Conservation (phyloP, 1,140 invertebrate genomes). For the Drosophila cardini region DNA sequence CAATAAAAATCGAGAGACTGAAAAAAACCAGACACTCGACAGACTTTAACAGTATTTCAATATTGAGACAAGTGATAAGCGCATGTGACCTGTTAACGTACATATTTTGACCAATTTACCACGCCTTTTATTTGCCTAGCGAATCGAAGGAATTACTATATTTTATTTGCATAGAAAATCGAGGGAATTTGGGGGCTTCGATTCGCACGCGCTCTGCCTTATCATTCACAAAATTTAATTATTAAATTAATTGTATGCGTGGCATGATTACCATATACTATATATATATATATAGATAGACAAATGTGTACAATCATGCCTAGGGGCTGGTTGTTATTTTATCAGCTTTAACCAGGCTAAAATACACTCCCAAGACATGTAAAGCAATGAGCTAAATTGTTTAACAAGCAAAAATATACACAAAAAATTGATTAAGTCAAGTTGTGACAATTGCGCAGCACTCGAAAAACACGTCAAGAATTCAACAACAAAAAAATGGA, state of each 20-base stretch:
- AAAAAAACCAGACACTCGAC: slow-evolving; percentile 4
- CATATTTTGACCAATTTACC: slow-evolving; percentile 9
- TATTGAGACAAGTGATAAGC: slow-evolving; percentile 41
- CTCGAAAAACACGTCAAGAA: slow-evolving; percentile 15
- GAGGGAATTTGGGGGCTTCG: slow-evolving; percentile 4
- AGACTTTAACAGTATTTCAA: slow-evolving; percentile 4
- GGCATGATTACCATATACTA: slow-evolving; percentile 36
- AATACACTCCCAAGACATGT: slow-evolving; percentile 39
- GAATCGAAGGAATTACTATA: background rate
- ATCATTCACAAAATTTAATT: slow-evolving; percentile 54
- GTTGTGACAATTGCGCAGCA: slow-evolving; percentile 46
- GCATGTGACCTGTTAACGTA: slow-evolving; percentile 56
- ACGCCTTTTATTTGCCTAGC: slow-evolving; percentile 35
- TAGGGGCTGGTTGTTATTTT: slow-evolving; percentile 37
- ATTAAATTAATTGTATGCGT: slow-evolving; percentile 46
- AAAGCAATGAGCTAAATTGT: slow-evolving; percentile 48
- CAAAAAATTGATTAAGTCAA: slow-evolving; percentile 53
- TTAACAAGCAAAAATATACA: slow-evolving; percentile 54
- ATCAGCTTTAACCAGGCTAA: slow-evolving; percentile 13
- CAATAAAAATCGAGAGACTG: slow-evolving; percentile 16
- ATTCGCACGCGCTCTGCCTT: slow-evolving; percentile 53
- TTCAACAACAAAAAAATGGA: slow-evolving; percentile 14
- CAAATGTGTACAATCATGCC: background rate
- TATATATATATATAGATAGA: no score
- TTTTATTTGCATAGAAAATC: slow-evolving; percentile 20